Evolutionary conservation across 2,888 invertebrate genomes (phyloP), one percentile per base, ranked within the genome.

Genomic region (Tiliacea aurago): DNA sequence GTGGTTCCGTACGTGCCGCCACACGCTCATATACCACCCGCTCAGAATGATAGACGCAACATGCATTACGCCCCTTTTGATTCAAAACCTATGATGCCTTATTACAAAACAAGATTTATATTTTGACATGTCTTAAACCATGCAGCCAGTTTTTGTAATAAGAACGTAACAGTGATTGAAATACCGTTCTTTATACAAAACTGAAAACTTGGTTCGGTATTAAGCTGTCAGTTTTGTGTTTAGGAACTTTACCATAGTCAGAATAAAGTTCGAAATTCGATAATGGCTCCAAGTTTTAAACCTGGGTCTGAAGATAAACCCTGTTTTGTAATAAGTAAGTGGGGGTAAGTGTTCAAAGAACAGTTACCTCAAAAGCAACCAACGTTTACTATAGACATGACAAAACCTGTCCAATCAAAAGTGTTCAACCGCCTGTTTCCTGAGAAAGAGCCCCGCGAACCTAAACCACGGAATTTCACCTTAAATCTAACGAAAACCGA

Each of bases 381-480:
- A 67, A 90, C 95, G 0, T 96, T 95, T 55, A 95, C 95, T 0
- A 84, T 95, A 45, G 96, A 96, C 73, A 89, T 95, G 80, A 88
- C 88, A 0, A 94, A 95, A 84, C 92, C 93, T 0, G 91, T 91
- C 0, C 92, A 92, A 43, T 94, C 95, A 0, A 96, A 96, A 87
- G 96, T 96, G 0, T 96, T 96, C 45, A 93, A 94, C 76, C 89
- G 96, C 65, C 85, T 96, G 0, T 96, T 96, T 62, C 94, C 96
- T 0, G 91, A 92, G 4, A 93, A 92, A 15, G 93, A 94, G 55
- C 89, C 53, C 2, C 80, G 75, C 7, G 75, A 76, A 76, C 75
- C 92, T 0, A 94, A 93, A 86, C 89, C 93, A 3, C 93, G 94
- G 65, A 96, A 96, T 81, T 96, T 96, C 71, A 93, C 94, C 68